phyloP scores from a whole-genome alignment of 1,140 invertebrate genomes.

The Drosophila trapezifrons region DNA sequence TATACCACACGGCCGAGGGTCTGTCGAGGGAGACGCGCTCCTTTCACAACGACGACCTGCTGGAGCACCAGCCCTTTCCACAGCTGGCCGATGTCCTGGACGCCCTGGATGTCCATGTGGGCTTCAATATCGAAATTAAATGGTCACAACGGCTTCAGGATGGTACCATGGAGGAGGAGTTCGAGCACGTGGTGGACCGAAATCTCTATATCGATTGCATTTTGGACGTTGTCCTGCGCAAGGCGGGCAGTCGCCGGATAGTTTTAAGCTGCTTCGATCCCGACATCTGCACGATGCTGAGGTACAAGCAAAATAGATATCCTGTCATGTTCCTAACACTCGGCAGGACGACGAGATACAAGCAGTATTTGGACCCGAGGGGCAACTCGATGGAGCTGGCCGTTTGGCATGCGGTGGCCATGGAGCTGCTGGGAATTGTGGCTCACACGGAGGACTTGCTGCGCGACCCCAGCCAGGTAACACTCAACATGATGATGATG shows the following conservation, averaged over 20 bases:
- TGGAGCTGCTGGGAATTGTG: slow-evolving; percentile 94
- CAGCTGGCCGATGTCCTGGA: slow-evolving; percentile 93
- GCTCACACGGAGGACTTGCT: slow-evolving; percentile 96
- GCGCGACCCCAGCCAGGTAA: slow-evolving; percentile 90
- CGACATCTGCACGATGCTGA: slow-evolving; percentile 95
- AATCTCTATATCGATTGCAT: slow-evolving; percentile 94
- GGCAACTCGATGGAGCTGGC: slow-evolving; percentile 92
- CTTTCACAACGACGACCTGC: slow-evolving; percentile 90
- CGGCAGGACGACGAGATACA: slow-evolving; percentile 92
- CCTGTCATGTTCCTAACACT: slow-evolving; percentile 97
- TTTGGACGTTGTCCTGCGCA: slow-evolving; percentile 91
- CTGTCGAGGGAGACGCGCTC: slow-evolving; percentile 89
- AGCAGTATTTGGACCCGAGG: slow-evolving; percentile 92
- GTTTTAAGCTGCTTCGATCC: slow-evolving; percentile 98
- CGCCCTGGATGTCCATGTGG: slow-evolving; percentile 91
- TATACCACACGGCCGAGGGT: slow-evolving; percentile 91
- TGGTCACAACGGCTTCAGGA: slow-evolving; percentile 95
- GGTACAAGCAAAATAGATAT: slow-evolving; percentile 97
- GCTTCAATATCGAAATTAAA: slow-evolving; percentile 98
- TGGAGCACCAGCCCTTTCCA: slow-evolving; percentile 97
- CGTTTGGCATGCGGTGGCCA: slow-evolving; percentile 91
- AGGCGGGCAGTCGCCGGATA: slow-evolving; percentile 91
- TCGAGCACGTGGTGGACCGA: slow-evolving; percentile 90
- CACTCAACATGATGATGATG: slow-evolving; percentile 31
- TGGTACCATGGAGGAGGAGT: slow-evolving; percentile 91